Percentiles rank a stretch among this genome's conserved stretches.
Evolutionary conservation across 1,140 invertebrate genomes (phyloP).

Genomic region (Anastrepha ludens): DNA sequence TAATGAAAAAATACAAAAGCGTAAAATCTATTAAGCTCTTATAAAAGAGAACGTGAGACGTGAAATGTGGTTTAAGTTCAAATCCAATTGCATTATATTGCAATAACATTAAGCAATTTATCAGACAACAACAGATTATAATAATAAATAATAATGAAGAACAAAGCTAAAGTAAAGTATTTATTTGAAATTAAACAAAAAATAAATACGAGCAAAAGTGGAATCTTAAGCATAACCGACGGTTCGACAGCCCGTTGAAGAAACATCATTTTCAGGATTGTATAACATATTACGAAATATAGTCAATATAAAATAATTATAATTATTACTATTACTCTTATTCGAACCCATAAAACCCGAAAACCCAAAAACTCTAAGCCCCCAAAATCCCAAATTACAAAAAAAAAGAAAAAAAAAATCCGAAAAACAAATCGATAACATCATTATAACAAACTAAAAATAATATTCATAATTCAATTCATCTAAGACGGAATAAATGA

Average conservation of each 20-base stretch:
- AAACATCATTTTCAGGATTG: conserved; percentile 67
- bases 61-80: conserved; percentile 28
- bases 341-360: not conserved
- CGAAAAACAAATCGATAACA: conserved; percentile 11
- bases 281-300: conserved; percentile 62
- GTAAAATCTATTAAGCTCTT: conserved; percentile 59
- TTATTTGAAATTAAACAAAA: conserved; percentile 18
- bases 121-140: conserved; percentile 16
- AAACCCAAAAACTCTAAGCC: too few species aligned
- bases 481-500: conserved; percentile 56
- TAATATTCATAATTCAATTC: conserved; percentile 18
- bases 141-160: conserved; percentile 30
- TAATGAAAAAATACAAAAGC: not conserved
- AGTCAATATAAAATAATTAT: conserved; percentile 60
- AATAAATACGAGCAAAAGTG: conserved; percentile 21
- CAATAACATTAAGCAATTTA: conserved; percentile 49
- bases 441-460: conserved; percentile 23
- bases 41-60: not conserved
- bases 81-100: conserved; percentile 16
- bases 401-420: not conserved
- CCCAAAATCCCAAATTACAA: too few species aligned
- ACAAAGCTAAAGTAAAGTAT: conserved; percentile 36
- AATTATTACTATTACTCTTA: conserved; percentile 56
- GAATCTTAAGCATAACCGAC: not conserved
- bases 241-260: not conserved